Percentiles rank a stretch among this genome's conserved stretches.
phyloP scores from a whole-genome alignment of 2,113 vertebrate species.

The Ellobius talpinus region DNA sequence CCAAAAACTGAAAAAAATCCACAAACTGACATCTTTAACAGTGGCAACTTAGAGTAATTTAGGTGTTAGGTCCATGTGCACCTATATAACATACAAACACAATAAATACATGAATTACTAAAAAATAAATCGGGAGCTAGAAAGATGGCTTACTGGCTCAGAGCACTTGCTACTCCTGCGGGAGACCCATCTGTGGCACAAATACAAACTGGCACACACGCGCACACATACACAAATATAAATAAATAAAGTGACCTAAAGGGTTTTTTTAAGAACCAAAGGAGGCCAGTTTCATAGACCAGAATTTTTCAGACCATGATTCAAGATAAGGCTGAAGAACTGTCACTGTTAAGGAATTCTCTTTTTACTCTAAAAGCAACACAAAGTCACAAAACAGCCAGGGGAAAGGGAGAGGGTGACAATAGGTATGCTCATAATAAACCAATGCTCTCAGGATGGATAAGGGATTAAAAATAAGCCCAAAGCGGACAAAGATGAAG shows the following conservation, averaged over 20 bases:
- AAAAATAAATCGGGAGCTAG: neutral
- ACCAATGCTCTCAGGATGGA: neutral
- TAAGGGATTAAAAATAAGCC: neutral
- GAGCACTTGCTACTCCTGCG: neutral
- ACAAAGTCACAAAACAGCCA: neutral
- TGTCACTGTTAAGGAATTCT: neutral
- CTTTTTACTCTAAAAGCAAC: constrained; percentile 43
- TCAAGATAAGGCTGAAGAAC: neutral
- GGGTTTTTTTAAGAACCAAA: neutral
- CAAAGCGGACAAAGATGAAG: neutral
- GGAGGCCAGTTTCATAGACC: neutral
- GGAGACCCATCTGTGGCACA: neutral
- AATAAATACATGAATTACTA: neutral
- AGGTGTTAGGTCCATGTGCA: neutral
- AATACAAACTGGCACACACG: neutral
- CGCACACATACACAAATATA: neutral
- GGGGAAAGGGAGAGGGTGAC: neutral
- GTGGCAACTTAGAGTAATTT: neutral
- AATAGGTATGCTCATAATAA: constrained; percentile 22
- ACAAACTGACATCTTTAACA: constrained; percentile 42
- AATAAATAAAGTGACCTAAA: neutral
- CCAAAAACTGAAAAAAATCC: constrained; percentile 32
- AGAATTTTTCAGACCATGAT: neutral
- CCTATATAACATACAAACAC: neutral
- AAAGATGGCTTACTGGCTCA: neutral